phyloP scores from a whole-genome alignment of 2,888 invertebrate species.

The Pyrochroa serraticornis region DNA sequence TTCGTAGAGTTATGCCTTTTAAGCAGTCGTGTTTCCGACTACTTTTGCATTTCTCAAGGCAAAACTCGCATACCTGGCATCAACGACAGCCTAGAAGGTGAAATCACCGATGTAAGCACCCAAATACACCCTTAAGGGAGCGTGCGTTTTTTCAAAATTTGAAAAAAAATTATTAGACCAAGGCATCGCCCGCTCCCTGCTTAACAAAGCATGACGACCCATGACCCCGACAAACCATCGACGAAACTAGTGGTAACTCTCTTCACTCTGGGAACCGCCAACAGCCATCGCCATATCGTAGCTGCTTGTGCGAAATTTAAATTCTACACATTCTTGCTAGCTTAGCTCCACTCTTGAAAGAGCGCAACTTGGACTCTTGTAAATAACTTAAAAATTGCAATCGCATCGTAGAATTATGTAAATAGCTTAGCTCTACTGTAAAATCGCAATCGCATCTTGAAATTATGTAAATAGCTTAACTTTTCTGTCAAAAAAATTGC shows the following conservation, averaged over 20 bases:
- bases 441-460: no score
- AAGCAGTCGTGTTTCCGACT: slow-evolving; percentile 83
- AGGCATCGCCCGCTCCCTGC: slow-evolving; percentile 52
- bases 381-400: no score
- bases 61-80: slow-evolving; percentile 93
- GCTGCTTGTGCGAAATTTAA: no score
- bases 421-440: not conserved
- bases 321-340: not conserved
- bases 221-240: not conserved
- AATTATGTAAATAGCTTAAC: no score
- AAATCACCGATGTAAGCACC: slow-evolving; percentile 78
- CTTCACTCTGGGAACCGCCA: slow-evolving; percentile 20
- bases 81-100: slow-evolving; percentile 91
- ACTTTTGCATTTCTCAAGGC: slow-evolving; percentile 92
- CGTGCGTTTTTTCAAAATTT: slow-evolving; percentile 33
- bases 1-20: slow-evolving; percentile 81
- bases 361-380: no score
- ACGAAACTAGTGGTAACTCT: not conserved
- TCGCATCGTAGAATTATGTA: slow-evolving; percentile 2
- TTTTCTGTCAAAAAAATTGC: no score
- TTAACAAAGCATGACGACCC: slow-evolving; percentile 3
- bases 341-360: not conserved
- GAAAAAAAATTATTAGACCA: slow-evolving; percentile 24
- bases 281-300: slow-evolving; percentile 13
- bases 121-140: slow-evolving; percentile 40